Evolutionary conservation across 2,113 vertebrate species (phyloP).

Genomic region (Onychostoma macrolepis): DNA sequence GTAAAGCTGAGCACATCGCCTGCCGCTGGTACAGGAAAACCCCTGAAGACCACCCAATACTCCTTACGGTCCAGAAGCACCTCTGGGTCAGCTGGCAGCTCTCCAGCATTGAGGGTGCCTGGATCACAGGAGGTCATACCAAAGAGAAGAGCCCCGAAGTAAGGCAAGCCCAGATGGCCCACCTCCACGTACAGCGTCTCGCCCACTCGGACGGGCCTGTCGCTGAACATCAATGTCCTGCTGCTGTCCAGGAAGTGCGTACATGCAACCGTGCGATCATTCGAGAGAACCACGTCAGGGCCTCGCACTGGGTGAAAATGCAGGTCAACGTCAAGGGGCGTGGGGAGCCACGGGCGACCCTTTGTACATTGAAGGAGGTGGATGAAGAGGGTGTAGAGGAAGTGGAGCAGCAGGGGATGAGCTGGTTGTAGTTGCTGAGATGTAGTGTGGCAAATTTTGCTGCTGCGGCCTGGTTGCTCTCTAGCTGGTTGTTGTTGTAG

Average conservation of each 20-base stretch:
- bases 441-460: conserved; percentile 93
- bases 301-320: conserved; percentile 92
- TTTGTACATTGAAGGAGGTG: conserved; percentile 11
- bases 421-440: conserved; percentile 81
- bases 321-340: conserved; percentile 88
- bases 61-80: conserved; percentile 95
- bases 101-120: conserved; percentile 84
- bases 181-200: conserved; percentile 94
- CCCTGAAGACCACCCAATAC: conserved; percentile 96
- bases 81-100: conserved; percentile 92
- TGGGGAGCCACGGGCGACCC: conserved; percentile 72
- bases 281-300: conserved; percentile 88
- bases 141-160: conserved; percentile 89
- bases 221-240: conserved; percentile 92
- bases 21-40: conserved; percentile 83
- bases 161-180: conserved; percentile 88
- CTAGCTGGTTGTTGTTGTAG: conserved; percentile 97
- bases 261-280: conserved; percentile 88
- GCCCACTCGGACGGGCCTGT: conserved; percentile 87
- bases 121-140: conserved; percentile 97
- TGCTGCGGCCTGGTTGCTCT: conserved; percentile 91
- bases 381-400: conserved; percentile 48
- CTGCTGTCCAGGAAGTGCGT: conserved; percentile 92
- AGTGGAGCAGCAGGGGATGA: conserved; percentile 85
- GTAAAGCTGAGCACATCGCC: conserved; percentile 94